A percentile compares a stretch with the other conserved stretches of the same genome.
Conservation (phyloP, 2,888 invertebrate species). For the Pedicia rivosa region DNA sequence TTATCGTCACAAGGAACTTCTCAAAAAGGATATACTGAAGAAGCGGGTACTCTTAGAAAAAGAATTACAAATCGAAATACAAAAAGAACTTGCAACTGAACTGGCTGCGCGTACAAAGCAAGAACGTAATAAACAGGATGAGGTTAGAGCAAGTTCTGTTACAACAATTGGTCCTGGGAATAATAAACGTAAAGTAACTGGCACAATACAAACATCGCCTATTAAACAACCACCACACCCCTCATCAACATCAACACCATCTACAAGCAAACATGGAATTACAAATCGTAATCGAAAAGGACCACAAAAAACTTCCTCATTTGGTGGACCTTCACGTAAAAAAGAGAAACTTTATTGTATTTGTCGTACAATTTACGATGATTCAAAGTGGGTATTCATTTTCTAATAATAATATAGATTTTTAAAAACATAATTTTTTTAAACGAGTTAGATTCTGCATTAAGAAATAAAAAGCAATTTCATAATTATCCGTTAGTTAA, state of each 20-base stretch:
- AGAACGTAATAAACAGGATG: constrained; percentile 22
- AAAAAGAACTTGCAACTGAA: constrained; percentile 61
- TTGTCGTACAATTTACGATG: constrained; percentile 89
- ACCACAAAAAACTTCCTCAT: background rate
- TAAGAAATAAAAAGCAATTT: too few species aligned
- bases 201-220: constrained; percentile 19
- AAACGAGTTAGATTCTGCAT: too few species aligned
- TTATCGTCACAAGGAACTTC: constrained; percentile 75
- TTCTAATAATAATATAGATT: too few species aligned
- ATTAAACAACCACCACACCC: constrained; percentile 3
- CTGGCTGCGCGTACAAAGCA: constrained; percentile 53
- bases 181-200: constrained; percentile 6
- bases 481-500: too few species aligned
- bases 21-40: constrained; percentile 86
- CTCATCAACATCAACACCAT: background rate
- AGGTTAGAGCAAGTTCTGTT: constrained; percentile 10
- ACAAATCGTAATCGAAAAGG: constrained; percentile 48
- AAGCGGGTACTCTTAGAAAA: constrained; percentile 79
- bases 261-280: constrained; percentile 24
- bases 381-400: constrained; percentile 59
- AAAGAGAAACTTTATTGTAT: constrained; percentile 79
- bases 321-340: constrained; percentile 27
- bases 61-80: constrained; percentile 78
- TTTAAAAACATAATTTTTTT: too few species aligned
- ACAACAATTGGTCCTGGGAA: background rate